A percentile compares a stretch with the other conserved stretches of the same genome.
These are phyloP conservation scores for Chrysomela aeneicollis DNA, from an alignment of 2,888 invertebrate species.

Conservation along the genomic window DNA sequence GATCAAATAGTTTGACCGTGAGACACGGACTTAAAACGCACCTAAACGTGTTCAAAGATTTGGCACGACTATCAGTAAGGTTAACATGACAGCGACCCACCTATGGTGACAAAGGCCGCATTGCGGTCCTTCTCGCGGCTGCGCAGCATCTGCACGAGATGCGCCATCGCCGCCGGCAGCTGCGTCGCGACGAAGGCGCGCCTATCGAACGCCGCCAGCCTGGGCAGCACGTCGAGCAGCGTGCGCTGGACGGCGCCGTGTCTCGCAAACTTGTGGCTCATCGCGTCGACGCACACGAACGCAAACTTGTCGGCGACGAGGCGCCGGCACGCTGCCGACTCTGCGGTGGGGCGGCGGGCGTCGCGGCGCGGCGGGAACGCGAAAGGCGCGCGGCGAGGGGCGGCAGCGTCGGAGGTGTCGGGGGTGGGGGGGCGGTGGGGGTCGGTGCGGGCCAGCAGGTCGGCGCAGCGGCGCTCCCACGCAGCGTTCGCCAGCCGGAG, in stretches of 20 bases:
- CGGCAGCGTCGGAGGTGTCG: too few species aligned
- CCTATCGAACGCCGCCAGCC: constrained; percentile 92
- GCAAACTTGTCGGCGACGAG: constrained; percentile 85
- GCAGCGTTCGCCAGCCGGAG: constrained; percentile 87
- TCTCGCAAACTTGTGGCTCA: constrained; percentile 79
- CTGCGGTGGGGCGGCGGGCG: constrained; percentile 77
- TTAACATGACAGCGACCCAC: too few species aligned
- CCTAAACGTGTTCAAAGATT: too few species aligned
- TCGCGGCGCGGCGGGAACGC: too few species aligned
- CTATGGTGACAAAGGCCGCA: constrained; percentile 89
- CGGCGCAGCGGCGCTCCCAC: constrained; percentile 84
- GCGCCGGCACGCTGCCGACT: constrained; percentile 86
- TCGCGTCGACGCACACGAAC: constrained; percentile 78
- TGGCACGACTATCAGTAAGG: too few species aligned
- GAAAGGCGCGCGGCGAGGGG: too few species aligned
- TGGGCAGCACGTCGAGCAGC: constrained; percentile 85
- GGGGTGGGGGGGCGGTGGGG: constrained; percentile 53
- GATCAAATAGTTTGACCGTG: too few species aligned
- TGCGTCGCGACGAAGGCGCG: constrained; percentile 80
- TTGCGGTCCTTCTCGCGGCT: constrained; percentile 86
- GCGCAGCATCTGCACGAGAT: constrained; percentile 78
- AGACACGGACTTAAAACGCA: too few species aligned
- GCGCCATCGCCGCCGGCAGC: constrained; percentile 76
- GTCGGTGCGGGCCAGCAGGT: constrained; percentile 67
- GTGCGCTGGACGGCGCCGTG: constrained; percentile 87